Evolutionary conservation across 2,888 invertebrate species (phyloP), one percentile per base, ranked within the genome.

Genomic region (Xestobium rufovillosum): DNA sequence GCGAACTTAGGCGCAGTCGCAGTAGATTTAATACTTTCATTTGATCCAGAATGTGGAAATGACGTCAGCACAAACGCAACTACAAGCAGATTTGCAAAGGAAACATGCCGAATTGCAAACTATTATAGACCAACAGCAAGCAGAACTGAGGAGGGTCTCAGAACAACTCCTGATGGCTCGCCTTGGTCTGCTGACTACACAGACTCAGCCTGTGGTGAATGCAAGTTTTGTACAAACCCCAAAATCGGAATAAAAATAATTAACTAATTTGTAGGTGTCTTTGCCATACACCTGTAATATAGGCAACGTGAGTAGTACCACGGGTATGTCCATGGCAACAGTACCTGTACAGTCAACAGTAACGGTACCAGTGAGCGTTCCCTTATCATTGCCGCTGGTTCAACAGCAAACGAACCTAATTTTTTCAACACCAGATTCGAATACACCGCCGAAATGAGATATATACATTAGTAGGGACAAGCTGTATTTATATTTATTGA

Each of bases 61-160:
- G 63, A 70, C 72, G 10, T 64, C 72, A 1, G 66, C 71, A 2
- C 75, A 76, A 53, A 71, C 70, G 42, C 74, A 76, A 39, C 57
- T 78, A 10, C 82, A 83, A 67, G 82, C 78, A 52, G 81, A 85
- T 65, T 63, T 81, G 42, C 83, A 88, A 56, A 73, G 82, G 23
- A 89, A 89, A 56, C 89, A 90, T 55, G 86, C 86, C 44, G 83
- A 89, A 57, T 66, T 91, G 41, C 87, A 90, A 59, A 80, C 86
- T 53, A 72, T 87, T 55, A 89, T 91, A 41, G 76, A 82, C 34
- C 78, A 83, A 46, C 89, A 90, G 56, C 89, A 90, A 57, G 88
- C 89, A 54, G 89, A 91, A 61, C 64, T 91, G 46, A 72, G 84
- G 27, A 73, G 80, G 47, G 85, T 91, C 1, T 88, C 88, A n/a